These are phyloP conservation scores for Epistrophella euchroma DNA, from an alignment of 2,888 invertebrate species.

Conservation along the genomic window DNA sequence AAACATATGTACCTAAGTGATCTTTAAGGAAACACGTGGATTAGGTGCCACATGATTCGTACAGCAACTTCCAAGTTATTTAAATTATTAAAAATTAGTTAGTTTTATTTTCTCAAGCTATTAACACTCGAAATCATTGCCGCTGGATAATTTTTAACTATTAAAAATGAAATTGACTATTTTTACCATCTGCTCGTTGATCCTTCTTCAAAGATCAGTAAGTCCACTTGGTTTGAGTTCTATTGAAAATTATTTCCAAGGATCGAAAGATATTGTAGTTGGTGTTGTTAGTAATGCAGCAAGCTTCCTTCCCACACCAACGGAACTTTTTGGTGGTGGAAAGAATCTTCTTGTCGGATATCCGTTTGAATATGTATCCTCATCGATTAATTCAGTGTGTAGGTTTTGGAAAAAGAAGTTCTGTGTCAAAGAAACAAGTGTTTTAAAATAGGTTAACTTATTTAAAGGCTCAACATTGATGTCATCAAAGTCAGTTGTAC, in stretches of 20 bases:
- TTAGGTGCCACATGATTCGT: neutral
- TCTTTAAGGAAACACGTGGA: too few relatives aligned
- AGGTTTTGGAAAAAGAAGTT: conserved; percentile 65
- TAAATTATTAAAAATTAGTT: neutral
- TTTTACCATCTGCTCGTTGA: neutral
- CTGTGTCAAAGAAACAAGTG: neutral
- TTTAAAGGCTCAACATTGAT: conserved; percentile 81
- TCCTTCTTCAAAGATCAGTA: neutral
- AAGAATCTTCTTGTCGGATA: conserved; percentile 82
- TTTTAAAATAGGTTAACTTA: neutral
- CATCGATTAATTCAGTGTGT: conserved; percentile 80
- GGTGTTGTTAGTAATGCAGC: conserved; percentile 77
- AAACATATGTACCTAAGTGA: too few relatives aligned
- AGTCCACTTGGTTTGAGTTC: neutral
- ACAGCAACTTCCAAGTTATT: too few relatives aligned
- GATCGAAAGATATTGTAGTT: conserved; percentile 73
- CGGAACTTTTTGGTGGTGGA: conserved; percentile 78
- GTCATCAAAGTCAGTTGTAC: conserved; percentile 77
- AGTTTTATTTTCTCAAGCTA: neutral
- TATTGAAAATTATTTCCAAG: conserved; percentile 75
- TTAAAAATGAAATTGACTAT: conserved; percentile 30
- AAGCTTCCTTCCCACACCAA: conserved; percentile 69
- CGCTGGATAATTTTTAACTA: neutral
- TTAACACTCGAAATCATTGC: neutral
- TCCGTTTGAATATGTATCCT: conserved; percentile 81